These are phyloP conservation scores for Myotis pilosus DNA, from an alignment of 2,797 vertebrate species.

Conservation along the genomic window DNA sequence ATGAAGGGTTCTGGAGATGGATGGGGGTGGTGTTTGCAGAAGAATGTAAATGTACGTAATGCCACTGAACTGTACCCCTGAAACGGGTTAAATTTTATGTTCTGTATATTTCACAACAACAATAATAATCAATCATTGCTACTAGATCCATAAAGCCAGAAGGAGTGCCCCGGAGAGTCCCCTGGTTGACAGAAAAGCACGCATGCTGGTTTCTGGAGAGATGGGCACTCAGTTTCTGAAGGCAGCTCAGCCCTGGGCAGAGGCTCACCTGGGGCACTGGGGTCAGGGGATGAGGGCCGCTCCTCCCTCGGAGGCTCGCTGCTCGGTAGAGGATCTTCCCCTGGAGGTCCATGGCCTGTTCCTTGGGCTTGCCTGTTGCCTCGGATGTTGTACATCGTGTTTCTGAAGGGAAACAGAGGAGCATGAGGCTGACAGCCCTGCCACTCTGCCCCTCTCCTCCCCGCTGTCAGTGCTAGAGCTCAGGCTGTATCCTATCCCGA, in stretches of 20 bases:
- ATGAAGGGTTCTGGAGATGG: neutral
- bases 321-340: constrained; percentile 66
- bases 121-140: neutral
- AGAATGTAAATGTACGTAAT: neutral
- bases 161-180: neutral
- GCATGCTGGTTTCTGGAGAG: neutral
- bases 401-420: constrained; percentile 84
- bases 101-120: neutral
- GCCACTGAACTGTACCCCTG: neutral
- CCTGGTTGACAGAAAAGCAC: neutral
- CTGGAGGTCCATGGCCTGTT: constrained; percentile 80
- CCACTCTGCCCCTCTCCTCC: neutral
- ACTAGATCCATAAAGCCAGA: neutral
- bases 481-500: neutral
- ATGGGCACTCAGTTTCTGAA: neutral
- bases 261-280: constrained; percentile 61
- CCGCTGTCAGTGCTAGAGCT: neutral
- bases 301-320: constrained; percentile 56
- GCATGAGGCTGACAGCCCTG: neutral
- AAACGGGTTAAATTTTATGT: neutral
- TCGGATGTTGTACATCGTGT: constrained; percentile 88
- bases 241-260: neutral
- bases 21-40: neutral
- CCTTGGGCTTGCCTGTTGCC: constrained; percentile 85
- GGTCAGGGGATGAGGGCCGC: constrained; percentile 4